Conservation (phyloP, 2,113 vertebrate species). For the Elgaria multicarinata region DNA sequence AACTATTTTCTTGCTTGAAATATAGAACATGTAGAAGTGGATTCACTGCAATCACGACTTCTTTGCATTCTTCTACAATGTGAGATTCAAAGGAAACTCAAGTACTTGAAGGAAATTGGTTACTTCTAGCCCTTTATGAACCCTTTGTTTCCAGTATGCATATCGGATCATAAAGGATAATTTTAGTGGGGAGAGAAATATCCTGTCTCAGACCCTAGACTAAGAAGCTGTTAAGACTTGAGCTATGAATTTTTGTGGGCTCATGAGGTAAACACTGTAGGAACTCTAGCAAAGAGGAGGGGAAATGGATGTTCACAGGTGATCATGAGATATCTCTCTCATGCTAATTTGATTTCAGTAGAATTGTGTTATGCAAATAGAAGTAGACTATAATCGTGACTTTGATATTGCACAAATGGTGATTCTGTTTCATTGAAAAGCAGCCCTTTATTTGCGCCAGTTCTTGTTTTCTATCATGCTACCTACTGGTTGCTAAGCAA, state of each 20-base stretch:
- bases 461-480: constrained; percentile 22
- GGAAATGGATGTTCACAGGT: neutral
- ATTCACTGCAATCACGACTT: neutral
- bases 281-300: neutral
- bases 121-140: neutral
- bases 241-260: neutral
- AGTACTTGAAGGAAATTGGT: neutral
- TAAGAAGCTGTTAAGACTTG: neutral
- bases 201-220: neutral
- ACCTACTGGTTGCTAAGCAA: constrained; percentile 56
- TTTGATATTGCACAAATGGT: constrained; percentile 23
- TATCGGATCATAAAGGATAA: neutral
- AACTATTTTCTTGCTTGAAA: neutral
- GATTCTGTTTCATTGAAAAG: constrained; percentile 13
- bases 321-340: neutral
- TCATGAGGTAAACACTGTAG: neutral
- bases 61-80: neutral
- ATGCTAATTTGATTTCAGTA: neutral
- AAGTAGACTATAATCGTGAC: constrained; percentile 6
- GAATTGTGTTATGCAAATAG: neutral
- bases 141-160: neutral
- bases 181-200: neutral
- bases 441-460: constrained; percentile 39
- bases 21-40: neutral
- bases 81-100: neutral